Evolutionary conservation across 2,888 invertebrate species (phyloP).

Genomic region (Cepaea hortensis): DNA sequence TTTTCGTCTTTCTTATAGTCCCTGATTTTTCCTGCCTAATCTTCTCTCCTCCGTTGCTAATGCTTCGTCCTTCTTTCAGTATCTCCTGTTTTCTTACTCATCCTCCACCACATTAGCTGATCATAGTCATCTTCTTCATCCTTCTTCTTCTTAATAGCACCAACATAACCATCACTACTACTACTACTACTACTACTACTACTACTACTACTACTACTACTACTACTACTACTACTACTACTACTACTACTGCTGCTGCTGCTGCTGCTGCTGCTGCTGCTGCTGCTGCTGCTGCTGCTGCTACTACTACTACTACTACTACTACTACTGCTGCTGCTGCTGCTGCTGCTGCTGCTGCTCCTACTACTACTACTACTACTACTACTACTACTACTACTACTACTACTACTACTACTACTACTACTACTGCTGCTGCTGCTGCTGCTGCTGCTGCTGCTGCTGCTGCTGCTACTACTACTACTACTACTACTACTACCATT

Average conservation of each 20-base stretch:
- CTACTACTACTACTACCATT: background rate
- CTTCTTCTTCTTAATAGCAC: background rate
- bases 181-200: background rate
- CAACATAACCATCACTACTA: background rate
- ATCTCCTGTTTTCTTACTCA: no score
- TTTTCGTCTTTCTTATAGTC: no score
- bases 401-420: slow-evolving; percentile 11
- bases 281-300: background rate
- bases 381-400: slow-evolving; percentile 5
- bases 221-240: background rate
- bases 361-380: slow-evolving; percentile 1
- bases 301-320: slow-evolving; percentile 15
- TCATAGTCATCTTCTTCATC: no score
- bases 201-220: slow-evolving; percentile 10
- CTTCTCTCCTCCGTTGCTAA: no score
- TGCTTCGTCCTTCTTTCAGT: no score
- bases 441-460: background rate
- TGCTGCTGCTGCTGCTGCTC: background rate
- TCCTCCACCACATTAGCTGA: no score
- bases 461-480: slow-evolving; percentile 6
- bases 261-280: background rate
- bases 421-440: background rate
- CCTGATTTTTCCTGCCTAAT: no score
- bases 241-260: background rate
- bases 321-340: no score